Conservation (phyloP, 2,888 invertebrate species). For the Epinotia bilunana region DNA sequence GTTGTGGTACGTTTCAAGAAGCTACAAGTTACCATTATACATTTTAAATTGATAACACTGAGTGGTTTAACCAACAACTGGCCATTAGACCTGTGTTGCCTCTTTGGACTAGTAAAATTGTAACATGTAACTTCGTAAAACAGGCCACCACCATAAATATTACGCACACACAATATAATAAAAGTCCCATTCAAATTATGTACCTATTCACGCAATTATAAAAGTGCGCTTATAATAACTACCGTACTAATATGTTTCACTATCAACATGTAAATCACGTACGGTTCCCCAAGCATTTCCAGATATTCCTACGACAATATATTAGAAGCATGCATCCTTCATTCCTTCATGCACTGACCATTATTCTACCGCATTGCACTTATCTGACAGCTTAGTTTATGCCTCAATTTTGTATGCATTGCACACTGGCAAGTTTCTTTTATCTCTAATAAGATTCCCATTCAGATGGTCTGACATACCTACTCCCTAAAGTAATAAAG, state of each 20-base stretch:
- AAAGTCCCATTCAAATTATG: neutral
- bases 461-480: constrained; percentile 69
- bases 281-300: neutral
- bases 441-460: constrained; percentile 83
- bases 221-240: neutral
- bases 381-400: constrained; percentile 64
- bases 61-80: too few species aligned
- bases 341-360: constrained; percentile 52
- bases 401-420: constrained; percentile 71
- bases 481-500: constrained; percentile 81
- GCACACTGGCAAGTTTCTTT: constrained; percentile 75
- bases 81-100: too few species aligned
- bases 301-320: constrained; percentile 30
- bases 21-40: too few species aligned
- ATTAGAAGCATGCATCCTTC: constrained; percentile 45
- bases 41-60: too few species aligned
- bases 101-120: too few species aligned
- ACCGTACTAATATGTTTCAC: neutral
- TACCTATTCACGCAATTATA: neutral
- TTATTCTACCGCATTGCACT: constrained; percentile 58
- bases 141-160: too few species aligned
- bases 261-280: constrained; percentile 36
- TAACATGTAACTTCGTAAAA: too few species aligned
- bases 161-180: too few species aligned
- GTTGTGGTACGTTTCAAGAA: too few species aligned